These are phyloP conservation scores for Aspiorhynchus laticeps DNA, from an alignment of 2,113 vertebrate species.

Conservation along the genomic window DNA sequence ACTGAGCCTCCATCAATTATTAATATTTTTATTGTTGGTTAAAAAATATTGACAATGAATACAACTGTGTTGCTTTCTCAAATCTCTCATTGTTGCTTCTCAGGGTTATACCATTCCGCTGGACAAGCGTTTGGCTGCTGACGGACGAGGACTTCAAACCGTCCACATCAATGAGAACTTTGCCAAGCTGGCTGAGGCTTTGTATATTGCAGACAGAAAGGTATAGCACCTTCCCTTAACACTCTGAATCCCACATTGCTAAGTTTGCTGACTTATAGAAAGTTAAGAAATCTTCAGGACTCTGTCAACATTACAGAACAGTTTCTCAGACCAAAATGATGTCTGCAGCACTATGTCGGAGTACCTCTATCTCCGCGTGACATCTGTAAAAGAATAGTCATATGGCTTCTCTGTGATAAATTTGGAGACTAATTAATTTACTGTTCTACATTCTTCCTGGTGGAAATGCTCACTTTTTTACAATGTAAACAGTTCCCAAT, in stretches of 20 bases:
- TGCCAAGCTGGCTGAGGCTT: slow-evolving; percentile 94
- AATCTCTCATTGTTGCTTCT: neutral
- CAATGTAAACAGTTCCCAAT: neutral
- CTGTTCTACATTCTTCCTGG: neutral
- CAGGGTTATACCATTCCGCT: slow-evolving; percentile 98
- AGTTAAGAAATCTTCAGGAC: neutral
- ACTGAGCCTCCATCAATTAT: neutral
- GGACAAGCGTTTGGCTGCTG: slow-evolving; percentile 95
- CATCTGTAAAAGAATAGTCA: neutral
- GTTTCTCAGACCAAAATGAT: neutral
- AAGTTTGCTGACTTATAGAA: neutral
- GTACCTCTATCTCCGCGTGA: neutral
- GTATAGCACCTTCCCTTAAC: slow-evolving; percentile 65
- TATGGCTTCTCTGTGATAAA: neutral
- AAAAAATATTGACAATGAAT: neutral
- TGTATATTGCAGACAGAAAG: slow-evolving; percentile 98
- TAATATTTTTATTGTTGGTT: neutral
- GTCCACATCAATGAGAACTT: slow-evolving; percentile 99
- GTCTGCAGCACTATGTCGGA: no score
- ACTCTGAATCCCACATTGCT: neutral
- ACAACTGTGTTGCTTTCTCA: slow-evolving; percentile 1
- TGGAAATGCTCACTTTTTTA: neutral
- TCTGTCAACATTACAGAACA: neutral
- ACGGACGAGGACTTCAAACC: slow-evolving; percentile 93
- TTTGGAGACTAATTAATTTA: neutral